These are phyloP conservation scores for Thysanoteuthis rhombus DNA, from an alignment of 2,888 invertebrate species.

Conservation along the genomic window DNA sequence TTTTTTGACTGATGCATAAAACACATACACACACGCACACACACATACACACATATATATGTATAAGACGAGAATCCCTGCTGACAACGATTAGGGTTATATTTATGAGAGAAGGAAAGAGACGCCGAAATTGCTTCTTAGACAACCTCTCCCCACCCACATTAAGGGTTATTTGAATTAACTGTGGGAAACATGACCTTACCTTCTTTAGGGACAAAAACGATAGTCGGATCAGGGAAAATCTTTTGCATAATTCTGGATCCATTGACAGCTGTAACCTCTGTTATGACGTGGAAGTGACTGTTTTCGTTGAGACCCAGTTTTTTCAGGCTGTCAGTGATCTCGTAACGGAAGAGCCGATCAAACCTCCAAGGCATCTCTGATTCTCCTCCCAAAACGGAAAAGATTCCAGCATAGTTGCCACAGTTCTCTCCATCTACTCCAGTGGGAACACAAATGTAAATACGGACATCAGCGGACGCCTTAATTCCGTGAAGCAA, in stretches of 20 bases:
- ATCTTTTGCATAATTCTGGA: neutral
- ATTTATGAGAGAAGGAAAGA: too few relatives aligned
- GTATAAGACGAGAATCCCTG: too few relatives aligned
- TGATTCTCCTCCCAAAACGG: constrained; percentile 30
- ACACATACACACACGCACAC: too few relatives aligned
- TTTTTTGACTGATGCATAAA: too few relatives aligned
- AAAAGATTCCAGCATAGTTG: constrained; percentile 33
- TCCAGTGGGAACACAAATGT: constrained; percentile 22
- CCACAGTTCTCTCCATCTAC: constrained; percentile 32
- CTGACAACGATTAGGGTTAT: too few relatives aligned
- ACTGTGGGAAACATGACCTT: neutral
- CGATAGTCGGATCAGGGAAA: constrained; percentile 32
- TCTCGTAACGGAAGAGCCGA: constrained; percentile 34
- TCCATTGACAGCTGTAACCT: constrained; percentile 35
- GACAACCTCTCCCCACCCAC: too few relatives aligned
- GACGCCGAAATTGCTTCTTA: too few relatives aligned
- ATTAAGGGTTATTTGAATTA: too few relatives aligned
- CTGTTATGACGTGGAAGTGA: constrained; percentile 36
- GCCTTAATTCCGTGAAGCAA: constrained; percentile 38
- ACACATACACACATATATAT: too few relatives aligned
- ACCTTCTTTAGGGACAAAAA: constrained; percentile 35
- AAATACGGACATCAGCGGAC: constrained; percentile 37
- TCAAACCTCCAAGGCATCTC: constrained; percentile 35
- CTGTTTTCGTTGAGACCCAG: constrained; percentile 32
- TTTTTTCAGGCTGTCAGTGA: constrained; percentile 27